Conservation (phyloP, 2,888 invertebrate species). For the Tetheella fluctuosa region DNA sequence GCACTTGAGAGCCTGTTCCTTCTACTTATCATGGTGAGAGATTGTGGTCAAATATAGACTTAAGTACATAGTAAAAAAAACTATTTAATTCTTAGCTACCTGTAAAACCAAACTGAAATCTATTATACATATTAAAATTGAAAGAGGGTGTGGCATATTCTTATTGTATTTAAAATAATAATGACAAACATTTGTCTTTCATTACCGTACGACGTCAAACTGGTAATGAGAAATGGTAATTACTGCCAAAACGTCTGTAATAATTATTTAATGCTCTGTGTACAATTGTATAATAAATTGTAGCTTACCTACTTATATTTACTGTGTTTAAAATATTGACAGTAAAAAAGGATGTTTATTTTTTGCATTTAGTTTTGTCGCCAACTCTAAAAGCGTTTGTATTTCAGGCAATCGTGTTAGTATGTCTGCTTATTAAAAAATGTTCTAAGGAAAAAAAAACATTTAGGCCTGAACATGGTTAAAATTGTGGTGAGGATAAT, state of each 20-base stretch:
- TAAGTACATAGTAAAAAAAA: too few species aligned
- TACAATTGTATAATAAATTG: constrained; percentile 3
- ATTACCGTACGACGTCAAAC: constrained; percentile 23
- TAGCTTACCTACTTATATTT: neutral
- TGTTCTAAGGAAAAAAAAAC: too few species aligned
- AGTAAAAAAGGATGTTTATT: neutral
- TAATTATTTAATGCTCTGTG: neutral
- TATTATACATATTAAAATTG: too few species aligned
- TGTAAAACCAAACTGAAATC: too few species aligned
- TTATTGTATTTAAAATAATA: constrained; percentile 24
- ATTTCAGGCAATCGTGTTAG: neutral
- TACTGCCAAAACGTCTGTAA: constrained; percentile 31
- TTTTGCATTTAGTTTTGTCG: neutral
- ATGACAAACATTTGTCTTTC: constrained; percentile 22
- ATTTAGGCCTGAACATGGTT: too few species aligned
- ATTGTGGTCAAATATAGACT: too few species aligned
- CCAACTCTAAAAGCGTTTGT: neutral
- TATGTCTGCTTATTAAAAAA: neutral
- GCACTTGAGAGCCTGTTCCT: too few species aligned
- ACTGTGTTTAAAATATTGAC: neutral
- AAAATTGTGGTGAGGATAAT: too few species aligned
- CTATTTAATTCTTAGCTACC: too few species aligned
- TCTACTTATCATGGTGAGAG: too few species aligned
- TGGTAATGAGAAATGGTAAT: constrained; percentile 36
- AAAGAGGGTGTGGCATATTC: constrained; percentile 40